phyloP scores from a whole-genome alignment of 2,797 vertebrate genomes.

The Octomys mimax region DNA sequence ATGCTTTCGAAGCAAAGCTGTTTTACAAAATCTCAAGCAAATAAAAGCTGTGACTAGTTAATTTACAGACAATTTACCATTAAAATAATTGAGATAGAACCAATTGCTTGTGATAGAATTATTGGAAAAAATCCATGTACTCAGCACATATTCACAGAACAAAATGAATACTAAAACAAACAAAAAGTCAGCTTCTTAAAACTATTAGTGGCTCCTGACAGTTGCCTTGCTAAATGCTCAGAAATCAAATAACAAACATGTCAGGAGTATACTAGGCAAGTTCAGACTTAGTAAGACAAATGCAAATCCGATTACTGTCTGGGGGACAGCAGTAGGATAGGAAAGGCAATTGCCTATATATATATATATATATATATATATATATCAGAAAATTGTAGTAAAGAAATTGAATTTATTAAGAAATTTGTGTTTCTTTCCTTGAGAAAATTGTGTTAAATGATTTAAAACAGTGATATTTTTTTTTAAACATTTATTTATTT shows the following conservation, averaged over 20 bases:
- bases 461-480: too few relatives aligned
- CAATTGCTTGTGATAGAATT: constrained; percentile 49
- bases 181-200: constrained; percentile 53
- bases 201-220: constrained; percentile 26
- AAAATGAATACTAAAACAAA: constrained; percentile 63
- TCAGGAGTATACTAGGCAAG: neutral
- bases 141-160: constrained; percentile 44
- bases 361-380: neutral
- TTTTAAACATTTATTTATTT: too few relatives aligned
- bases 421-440: neutral
- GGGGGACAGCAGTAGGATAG: neutral
- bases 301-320: neutral
- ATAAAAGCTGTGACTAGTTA: constrained; percentile 51
- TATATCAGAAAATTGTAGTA: neutral
- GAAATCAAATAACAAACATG: neutral
- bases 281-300: neutral
- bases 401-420: neutral
- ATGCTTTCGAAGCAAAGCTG: constrained; percentile 11
- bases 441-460: neutral
- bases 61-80: constrained; percentile 50
- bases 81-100: constrained; percentile 56
- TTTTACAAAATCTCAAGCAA: constrained; percentile 53
- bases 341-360: neutral
- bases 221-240: constrained; percentile 13
- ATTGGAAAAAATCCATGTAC: constrained; percentile 55